Percentiles rank a stretch among this genome's conserved stretches.
phyloP scores from a whole-genome alignment of 2,888 invertebrate species.

The Ormyrus pomaceus region DNA sequence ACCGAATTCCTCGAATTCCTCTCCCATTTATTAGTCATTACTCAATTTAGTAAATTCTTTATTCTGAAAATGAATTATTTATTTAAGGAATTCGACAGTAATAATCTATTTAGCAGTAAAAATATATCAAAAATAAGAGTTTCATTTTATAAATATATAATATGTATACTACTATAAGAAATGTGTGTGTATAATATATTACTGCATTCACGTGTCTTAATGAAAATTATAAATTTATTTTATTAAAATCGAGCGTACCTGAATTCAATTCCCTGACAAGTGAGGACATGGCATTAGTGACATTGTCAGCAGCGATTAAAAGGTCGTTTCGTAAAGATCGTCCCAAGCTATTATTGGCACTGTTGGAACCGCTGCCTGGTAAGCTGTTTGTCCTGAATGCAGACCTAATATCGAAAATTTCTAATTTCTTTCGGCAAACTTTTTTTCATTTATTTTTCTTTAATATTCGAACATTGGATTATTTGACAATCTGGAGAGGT shows the following conservation, averaged over 20 bases:
- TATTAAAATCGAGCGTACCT: slow-evolving; percentile 78
- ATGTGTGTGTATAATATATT: slow-evolving; percentile 30
- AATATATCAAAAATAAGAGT: slow-evolving; percentile 10
- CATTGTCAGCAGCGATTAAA: slow-evolving; percentile 96
- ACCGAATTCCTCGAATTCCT: neutral
- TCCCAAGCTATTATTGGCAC: slow-evolving; percentile 75
- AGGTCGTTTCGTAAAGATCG: slow-evolving; percentile 90
- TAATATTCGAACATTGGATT: neutral
- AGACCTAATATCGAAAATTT: slow-evolving; percentile 75
- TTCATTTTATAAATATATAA: slow-evolving; percentile 13
- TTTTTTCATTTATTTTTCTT: slow-evolving; percentile 6
- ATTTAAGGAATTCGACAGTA: neutral
- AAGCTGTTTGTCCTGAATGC: slow-evolving; percentile 75
- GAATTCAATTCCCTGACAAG: slow-evolving; percentile 97
- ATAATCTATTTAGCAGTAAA: slow-evolving; percentile 1
- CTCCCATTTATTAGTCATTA: no score
- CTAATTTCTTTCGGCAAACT: slow-evolving; percentile 71
- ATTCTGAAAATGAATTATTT: no score
- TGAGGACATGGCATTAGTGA: slow-evolving; percentile 98
- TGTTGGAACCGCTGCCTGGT: slow-evolving; percentile 73
- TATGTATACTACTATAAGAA: slow-evolving; percentile 19
- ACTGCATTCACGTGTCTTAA: slow-evolving; percentile 48
- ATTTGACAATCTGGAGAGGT: no score
- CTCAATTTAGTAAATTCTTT: no score
- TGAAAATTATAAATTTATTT: neutral